Base-by-base conservation (phyloP, 1,140 invertebrate species). In the Limonius californicus region DNA sequence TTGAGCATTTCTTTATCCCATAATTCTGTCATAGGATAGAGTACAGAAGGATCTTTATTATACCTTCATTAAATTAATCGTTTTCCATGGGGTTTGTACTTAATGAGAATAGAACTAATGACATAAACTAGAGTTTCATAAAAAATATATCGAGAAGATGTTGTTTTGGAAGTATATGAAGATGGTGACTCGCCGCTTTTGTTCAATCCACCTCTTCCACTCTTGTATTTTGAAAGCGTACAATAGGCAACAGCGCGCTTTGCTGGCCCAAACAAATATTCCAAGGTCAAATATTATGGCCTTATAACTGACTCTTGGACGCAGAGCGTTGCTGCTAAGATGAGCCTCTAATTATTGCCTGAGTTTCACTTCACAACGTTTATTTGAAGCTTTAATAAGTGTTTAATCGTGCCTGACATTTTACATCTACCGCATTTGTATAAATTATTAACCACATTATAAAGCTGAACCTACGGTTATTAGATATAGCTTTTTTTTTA, bases 261-360 rank as follows among this genome's bases (percentile, higher is more conserved):
- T 14, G n/a, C 58, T 64, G 58, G 62, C 39, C 62, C 61, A 55
- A 67, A 69, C 62, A 69, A 64, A 69, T 66, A 69, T 69, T 69
- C 54, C 67, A 69, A 69, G 67, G 67, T 68, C 61, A 50, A 50
- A 50, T 50, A 50, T 50, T 50, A 50, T 50, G 45, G 45, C 45
- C 45, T 50, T 50, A 18, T 50, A 50, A 50, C 45, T 21, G 45
- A 50, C 45, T 50, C 16, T 8, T 7, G 19, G 45, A 18, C 14
- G 14, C 14, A 3, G 45, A 19, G 16, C n/a, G 35, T 21, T 50
- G 45, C 20, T 50, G 45, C 45, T 21, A 21, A 50, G 45, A 50
- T 50, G 45, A n/a, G 16, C 12, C 45, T 50, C 45, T 18, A 19
- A 50, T 50, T 19, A 50, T 50, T 50, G 19, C 2, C 16, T 18